phyloP scores from a whole-genome alignment of 2,888 invertebrate genomes.

The Ochropleura plecta region DNA sequence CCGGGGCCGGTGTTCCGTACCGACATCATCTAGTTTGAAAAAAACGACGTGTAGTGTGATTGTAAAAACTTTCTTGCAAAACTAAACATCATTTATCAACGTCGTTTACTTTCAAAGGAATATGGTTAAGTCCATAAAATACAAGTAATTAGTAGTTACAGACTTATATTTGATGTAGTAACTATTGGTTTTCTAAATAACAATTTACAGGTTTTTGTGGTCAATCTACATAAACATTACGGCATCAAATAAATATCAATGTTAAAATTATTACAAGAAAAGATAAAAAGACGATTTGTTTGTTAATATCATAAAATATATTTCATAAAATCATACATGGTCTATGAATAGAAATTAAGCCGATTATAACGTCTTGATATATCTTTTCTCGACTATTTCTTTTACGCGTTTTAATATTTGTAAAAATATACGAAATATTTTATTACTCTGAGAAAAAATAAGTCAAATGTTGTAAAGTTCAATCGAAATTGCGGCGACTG shows the following conservation, averaged over 20 bases:
- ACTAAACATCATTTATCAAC: too few species aligned
- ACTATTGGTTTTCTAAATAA: not conserved
- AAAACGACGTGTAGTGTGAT: too few species aligned
- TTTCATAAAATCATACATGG: not conserved
- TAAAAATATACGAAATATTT: not conserved
- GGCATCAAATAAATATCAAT: too few species aligned
- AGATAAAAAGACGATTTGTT: not conserved
- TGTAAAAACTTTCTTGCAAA: too few species aligned
- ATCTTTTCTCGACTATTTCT: not conserved
- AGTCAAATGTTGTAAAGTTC: not conserved
- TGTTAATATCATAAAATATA: not conserved
- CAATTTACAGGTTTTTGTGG: not conserved
- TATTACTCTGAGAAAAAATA: not conserved
- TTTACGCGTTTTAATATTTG: not conserved
- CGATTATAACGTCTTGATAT: not conserved
- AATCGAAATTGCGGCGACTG: not conserved
- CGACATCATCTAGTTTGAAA: too few species aligned
- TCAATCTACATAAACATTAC: not conserved
- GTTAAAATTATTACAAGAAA: not conserved
- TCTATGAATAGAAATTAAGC: not conserved
- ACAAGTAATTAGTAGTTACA: not conserved
- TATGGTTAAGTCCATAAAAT: too few species aligned
- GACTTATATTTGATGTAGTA: not conserved
- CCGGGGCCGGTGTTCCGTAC: too few species aligned
- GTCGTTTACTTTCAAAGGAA: not conserved